phyloP scores from a whole-genome alignment of 2,888 invertebrate species.

The Nebria brevicollis region DNA sequence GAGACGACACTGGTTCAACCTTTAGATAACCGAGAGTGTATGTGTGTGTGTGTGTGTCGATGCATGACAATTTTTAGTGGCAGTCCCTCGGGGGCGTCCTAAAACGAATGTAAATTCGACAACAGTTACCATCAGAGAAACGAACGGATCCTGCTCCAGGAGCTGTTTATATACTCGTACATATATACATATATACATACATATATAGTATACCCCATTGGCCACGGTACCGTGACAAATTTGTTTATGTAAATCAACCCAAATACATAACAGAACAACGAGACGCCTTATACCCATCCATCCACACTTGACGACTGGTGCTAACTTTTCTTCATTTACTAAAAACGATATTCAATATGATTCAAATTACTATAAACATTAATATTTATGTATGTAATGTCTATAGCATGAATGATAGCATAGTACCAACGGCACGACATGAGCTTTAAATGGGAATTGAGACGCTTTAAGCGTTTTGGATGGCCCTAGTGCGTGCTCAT shows the following conservation, averaged over 20 bases:
- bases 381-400: neutral
- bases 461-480: too few species aligned
- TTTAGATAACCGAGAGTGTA: too few species aligned
- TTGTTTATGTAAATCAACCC: constrained; percentile 34
- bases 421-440: neutral
- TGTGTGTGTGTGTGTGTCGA: too few species aligned
- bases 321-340: too few species aligned
- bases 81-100: neutral
- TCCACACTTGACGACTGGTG: neutral
- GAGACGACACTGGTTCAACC: too few species aligned
- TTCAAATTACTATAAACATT: too few species aligned
- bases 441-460: too few species aligned
- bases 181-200: neutral
- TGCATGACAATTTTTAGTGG: neutral
- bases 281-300: neutral
- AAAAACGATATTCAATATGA: too few species aligned
- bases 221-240: constrained; percentile 27
- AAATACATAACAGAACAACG: constrained; percentile 18
- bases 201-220: constrained; percentile 11
- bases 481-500: too few species aligned
- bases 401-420: neutral
- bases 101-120: constrained; percentile 14
- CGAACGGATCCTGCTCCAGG: neutral
- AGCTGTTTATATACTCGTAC: neutral
- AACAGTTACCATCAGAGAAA: neutral